A percentile compares a stretch with the other conserved stretches of the same genome.
Conservation (phyloP, 2,888 invertebrate species). For the Dinocampus coccinellae region DNA sequence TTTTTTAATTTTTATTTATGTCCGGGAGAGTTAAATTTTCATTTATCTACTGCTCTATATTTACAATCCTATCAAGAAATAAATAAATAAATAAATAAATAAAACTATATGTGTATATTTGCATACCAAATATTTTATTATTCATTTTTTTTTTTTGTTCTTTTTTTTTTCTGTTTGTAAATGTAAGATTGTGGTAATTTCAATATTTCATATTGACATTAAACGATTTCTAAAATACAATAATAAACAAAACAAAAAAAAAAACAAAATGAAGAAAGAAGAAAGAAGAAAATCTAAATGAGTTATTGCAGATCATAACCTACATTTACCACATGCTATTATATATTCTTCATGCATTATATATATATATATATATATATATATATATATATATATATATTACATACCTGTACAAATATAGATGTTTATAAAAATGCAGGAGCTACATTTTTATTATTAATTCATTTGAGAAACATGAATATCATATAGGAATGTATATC, state of each 20-base stretch:
- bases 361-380: not conserved
- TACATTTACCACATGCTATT: conserved; percentile 20
- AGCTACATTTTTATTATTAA: not conserved
- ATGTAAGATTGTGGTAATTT: conserved; percentile 17
- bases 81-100: too few relatives aligned
- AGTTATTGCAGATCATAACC: conserved; percentile 29
- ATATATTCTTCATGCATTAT: not conserved
- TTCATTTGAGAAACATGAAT: conserved; percentile 6
- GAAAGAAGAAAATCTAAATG: conserved; percentile 6
- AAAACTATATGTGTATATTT: too few relatives aligned
- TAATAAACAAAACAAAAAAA: conserved; percentile 11
- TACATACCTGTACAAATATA: not conserved
- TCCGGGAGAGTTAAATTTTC: too few relatives aligned
- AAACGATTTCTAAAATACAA: conserved; percentile 33
- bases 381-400: not conserved
- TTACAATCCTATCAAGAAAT: too few relatives aligned
- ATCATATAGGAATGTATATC: conserved; percentile 17
- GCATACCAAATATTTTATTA: too few relatives aligned
- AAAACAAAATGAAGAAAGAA: not conserved
- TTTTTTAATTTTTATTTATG: not conserved
- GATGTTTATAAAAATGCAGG: not conserved
- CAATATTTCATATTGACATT: conserved; percentile 19
- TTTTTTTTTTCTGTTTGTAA: conserved; percentile 15
- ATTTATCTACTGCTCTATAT: too few relatives aligned
- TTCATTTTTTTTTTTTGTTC: not conserved